Percentiles rank a stretch among this genome's conserved stretches.
These are phyloP conservation scores for Papilio dardanus DNA, from an alignment of 1,140 invertebrate species.

Conservation along the genomic window DNA sequence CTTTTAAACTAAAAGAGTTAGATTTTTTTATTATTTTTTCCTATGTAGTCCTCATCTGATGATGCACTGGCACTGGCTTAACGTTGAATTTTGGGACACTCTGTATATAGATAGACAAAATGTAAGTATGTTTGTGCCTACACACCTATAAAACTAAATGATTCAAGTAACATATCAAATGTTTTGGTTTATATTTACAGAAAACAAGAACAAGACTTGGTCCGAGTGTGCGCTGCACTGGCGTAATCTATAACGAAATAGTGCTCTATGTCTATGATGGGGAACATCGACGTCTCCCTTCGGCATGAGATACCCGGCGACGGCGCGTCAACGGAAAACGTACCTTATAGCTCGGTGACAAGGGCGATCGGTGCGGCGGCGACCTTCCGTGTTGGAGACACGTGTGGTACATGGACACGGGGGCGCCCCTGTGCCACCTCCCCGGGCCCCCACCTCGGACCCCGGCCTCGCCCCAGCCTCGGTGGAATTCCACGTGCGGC, in stretches of 20 bases:
- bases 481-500: conserved; percentile 73
- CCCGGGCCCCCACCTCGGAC: conserved; percentile 46
- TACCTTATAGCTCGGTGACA: conserved; percentile 32
- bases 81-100: no score
- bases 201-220: no score
- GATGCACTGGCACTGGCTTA: no score
- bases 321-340: conserved; percentile 39
- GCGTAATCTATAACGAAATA: conserved; percentile 40
- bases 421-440: conserved; percentile 50
- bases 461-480: conserved; percentile 43
- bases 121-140: no score
- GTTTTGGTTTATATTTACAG: no score
- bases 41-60: no score
- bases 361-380: conserved; percentile 39
- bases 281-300: conserved; percentile 70
- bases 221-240: neutral
- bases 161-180: no score
- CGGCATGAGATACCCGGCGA: conserved; percentile 61
- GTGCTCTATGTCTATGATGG: conserved; percentile 70
- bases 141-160: neutral
- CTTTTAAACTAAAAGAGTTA: no score
- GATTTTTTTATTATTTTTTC: no score
- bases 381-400: conserved; percentile 59
- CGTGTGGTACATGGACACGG: conserved; percentile 68
- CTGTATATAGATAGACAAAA: no score